These are phyloP conservation scores for Crocuta crocuta DNA, from an alignment of 2,113 vertebrate genomes.

Conservation along the genomic window DNA sequence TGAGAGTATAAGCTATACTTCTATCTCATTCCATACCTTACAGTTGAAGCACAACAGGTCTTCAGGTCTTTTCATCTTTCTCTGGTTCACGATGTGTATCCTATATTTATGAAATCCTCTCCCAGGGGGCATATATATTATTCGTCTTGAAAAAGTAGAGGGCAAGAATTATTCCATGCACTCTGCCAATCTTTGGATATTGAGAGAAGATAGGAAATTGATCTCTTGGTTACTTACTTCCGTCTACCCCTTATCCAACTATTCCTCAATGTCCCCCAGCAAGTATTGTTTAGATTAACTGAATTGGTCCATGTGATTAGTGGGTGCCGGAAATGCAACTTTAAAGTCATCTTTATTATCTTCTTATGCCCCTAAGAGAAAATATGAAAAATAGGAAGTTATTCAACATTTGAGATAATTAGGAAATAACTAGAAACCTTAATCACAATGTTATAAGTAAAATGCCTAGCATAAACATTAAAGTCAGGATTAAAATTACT, in stretches of 20 bases:
- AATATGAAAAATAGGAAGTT: neutral
- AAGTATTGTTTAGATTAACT: neutral
- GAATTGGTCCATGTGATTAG: neutral
- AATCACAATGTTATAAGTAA: neutral
- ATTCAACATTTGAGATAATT: neutral
- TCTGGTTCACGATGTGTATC: neutral
- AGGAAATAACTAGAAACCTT: neutral
- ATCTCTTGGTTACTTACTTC: neutral
- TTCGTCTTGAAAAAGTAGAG: neutral
- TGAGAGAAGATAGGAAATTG: neutral
- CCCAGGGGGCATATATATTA: neutral
- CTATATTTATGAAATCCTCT: neutral
- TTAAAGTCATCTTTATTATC: neutral
- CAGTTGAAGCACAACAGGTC: neutral
- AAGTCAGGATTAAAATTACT: neutral
- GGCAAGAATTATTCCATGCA: neutral
- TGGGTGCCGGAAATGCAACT: neutral
- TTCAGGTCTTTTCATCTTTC: neutral
- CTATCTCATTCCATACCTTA: neutral
- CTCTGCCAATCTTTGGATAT: neutral
- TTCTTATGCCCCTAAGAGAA: neutral
- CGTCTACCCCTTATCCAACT: neutral
- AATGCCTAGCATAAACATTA: neutral
- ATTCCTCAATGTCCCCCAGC: neutral
- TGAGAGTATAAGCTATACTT: neutral